Percentiles rank a stretch among this genome's conserved stretches.
These are phyloP conservation scores for Drosophila kepulauana DNA, from an alignment of 1,140 invertebrate genomes.

Conservation along the genomic window DNA sequence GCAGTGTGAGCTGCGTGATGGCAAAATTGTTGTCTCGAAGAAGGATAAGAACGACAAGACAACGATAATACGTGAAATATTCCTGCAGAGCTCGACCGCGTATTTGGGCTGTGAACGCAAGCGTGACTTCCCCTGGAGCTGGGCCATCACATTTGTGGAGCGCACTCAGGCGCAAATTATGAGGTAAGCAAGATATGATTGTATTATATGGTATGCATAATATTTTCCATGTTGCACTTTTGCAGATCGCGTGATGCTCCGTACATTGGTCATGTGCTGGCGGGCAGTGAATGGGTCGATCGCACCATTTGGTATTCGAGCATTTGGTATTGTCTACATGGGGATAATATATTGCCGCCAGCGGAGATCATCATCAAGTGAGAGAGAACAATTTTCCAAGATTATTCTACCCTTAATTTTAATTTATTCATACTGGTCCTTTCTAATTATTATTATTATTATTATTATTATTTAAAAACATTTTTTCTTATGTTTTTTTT, in stretches of 20 bases:
- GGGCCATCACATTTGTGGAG: conserved; percentile 92
- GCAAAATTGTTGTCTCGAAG: conserved; percentile 92
- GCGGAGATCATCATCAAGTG: conserved; percentile 86
- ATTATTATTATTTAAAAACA: conserved; percentile 1
- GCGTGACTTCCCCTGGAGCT: conserved; percentile 91
- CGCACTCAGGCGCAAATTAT: conserved; percentile 87
- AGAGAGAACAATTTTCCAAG: conserved; percentile 1
- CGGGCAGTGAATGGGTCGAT: conserved; percentile 89
- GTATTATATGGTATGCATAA: neutral
- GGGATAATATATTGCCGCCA: conserved; percentile 86
- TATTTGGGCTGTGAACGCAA: conserved; percentile 93
- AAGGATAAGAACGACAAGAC: conserved; percentile 83
- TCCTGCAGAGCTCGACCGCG: conserved; percentile 74
- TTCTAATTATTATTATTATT: conserved; percentile 12
- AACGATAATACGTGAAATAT: conserved; percentile 78
- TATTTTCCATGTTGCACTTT: conserved; percentile 6
- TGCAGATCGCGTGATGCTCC: conserved; percentile 90
- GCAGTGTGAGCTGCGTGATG: conserved; percentile 92
- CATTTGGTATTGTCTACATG: conserved; percentile 89
- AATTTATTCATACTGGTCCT: conserved; percentile 1
- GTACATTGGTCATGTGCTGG: conserved; percentile 92
- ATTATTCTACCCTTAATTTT: conserved; percentile 16
- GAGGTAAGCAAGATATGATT: conserved; percentile 84
- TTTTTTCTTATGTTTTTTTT: conserved; percentile 3
- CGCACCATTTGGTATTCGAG: conserved; percentile 91